A percentile compares a stretch with the other conserved stretches of the same genome.
Conservation (phyloP, 2,797 vertebrate species). For the Adrianichthys oophorus region DNA sequence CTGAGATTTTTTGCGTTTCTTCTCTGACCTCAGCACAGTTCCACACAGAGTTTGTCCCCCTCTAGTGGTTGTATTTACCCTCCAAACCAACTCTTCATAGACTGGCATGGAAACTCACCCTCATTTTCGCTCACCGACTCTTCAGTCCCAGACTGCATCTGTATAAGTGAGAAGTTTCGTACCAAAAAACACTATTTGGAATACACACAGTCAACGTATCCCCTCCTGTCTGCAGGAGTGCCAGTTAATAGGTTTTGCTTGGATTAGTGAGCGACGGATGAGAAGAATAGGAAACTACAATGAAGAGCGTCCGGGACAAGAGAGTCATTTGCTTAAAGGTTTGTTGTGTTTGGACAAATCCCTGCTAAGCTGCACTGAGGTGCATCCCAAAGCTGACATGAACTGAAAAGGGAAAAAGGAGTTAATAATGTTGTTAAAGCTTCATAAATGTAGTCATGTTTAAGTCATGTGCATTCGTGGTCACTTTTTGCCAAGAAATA, state of each 20-base stretch:
- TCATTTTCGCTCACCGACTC: too few species aligned
- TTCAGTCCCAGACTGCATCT: conserved; percentile 18
- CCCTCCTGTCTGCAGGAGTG: conserved; percentile 59
- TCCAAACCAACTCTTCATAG: too few species aligned
- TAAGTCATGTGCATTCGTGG: background rate
- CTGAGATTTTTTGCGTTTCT: conserved; percentile 23
- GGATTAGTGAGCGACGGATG: conserved; percentile 59
- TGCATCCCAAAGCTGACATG: conserved; percentile 22
- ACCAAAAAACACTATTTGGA: conserved; percentile 47
- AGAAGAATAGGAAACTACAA: conserved; percentile 54
- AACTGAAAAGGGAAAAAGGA: conserved; percentile 18
- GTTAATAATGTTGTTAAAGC: conserved; percentile 3
- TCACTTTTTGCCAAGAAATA: background rate
- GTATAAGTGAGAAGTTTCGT: conserved; percentile 22
- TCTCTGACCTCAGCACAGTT: conserved; percentile 17
- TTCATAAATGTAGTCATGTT: background rate
- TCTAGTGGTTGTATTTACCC: conserved; percentile 55
- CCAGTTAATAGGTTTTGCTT: conserved; percentile 58
- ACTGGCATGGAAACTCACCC: too few species aligned
- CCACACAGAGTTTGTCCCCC: conserved; percentile 46
- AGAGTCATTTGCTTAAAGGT: conserved; percentile 42
- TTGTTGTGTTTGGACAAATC: conserved; percentile 71
- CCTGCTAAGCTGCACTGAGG: conserved; percentile 47
- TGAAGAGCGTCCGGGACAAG: conserved; percentile 54
- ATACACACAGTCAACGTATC: conserved; percentile 45